A percentile compares a stretch with the other conserved stretches of the same genome.
Conservation (phyloP, 2,888 invertebrate species). For the Amphimallon solstitiale region DNA sequence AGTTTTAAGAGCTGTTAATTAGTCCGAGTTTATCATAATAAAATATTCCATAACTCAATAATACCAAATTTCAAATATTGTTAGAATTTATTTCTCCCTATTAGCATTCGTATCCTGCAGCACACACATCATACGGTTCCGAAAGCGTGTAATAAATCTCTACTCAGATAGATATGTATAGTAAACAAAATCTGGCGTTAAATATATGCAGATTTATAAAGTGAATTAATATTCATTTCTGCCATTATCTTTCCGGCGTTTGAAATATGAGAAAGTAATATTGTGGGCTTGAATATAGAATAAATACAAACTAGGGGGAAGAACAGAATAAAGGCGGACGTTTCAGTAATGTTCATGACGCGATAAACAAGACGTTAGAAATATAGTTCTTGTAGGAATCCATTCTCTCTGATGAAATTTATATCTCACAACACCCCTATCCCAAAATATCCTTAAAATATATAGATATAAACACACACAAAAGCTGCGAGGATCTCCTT, state of each 20-base stretch:
- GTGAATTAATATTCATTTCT: slow-evolving; percentile 13
- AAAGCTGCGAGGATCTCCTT: neutral
- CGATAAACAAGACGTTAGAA: slow-evolving; percentile 39
- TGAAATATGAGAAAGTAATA: slow-evolving; percentile 17
- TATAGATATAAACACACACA: neutral
- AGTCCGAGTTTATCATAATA: too few species aligned
- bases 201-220: slow-evolving; percentile 5
- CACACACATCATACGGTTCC: too few species aligned
- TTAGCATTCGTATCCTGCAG: too few species aligned
- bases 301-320: slow-evolving; percentile 9
- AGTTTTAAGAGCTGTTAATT: too few species aligned
- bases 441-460: slow-evolving; percentile 4
- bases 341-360: slow-evolving; percentile 36
- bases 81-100: too few species aligned
- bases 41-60: too few species aligned
- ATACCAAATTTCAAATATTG: too few species aligned
- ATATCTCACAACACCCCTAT: slow-evolving; percentile 17
- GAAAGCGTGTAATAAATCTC: too few species aligned
- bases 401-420: slow-evolving; percentile 12
- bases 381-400: slow-evolving; percentile 31
- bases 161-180: too few species aligned
- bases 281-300: slow-evolving; percentile 3
- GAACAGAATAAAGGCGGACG: slow-evolving; percentile 37
- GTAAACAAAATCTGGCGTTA: neutral
- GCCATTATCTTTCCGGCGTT: neutral